Conservation (phyloP, 2,888 invertebrate genomes). For the Drosophila algonquin region DNA sequence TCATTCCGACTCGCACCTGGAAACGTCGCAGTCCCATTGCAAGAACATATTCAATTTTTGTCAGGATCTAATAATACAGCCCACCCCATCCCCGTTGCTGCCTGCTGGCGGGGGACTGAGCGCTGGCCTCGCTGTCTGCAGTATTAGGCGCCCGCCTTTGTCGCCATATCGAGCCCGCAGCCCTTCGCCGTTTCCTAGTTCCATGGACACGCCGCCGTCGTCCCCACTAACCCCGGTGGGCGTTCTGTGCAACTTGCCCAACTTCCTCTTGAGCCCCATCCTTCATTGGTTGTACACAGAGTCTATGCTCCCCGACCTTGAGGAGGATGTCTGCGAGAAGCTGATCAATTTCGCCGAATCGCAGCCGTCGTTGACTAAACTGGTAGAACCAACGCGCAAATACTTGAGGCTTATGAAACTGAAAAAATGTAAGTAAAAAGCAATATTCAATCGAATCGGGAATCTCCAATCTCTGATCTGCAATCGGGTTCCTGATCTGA, state of each 20-base stretch:
- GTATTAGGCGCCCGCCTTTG: slow-evolving; percentile 77
- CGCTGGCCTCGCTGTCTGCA: slow-evolving; percentile 52
- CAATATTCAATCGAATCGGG: too few species aligned
- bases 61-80: slow-evolving; percentile 77
- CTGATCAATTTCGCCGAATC: slow-evolving; percentile 85
- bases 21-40: slow-evolving; percentile 66
- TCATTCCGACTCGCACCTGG: slow-evolving; percentile 81
- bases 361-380: slow-evolving; percentile 85
- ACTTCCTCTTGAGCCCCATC: slow-evolving; percentile 86
- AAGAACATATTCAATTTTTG: slow-evolving; percentile 83
- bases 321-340: slow-evolving; percentile 86
- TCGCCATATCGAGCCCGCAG: slow-evolving; percentile 82
- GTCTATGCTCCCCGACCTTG: slow-evolving; percentile 86
- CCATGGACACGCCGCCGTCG: slow-evolving; percentile 82
- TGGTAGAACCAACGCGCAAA: slow-evolving; percentile 86
- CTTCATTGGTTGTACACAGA: slow-evolving; percentile 88
- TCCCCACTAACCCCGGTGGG: slow-evolving; percentile 84
- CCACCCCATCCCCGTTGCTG: slow-evolving; percentile 51
- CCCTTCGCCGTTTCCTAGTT: slow-evolving; percentile 79
- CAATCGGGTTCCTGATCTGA: too few species aligned
- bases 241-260: slow-evolving; percentile 86
- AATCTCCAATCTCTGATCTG: background rate
- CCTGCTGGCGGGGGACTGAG: slow-evolving; percentile 11
- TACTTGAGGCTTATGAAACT: slow-evolving; percentile 87
- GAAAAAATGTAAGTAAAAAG: slow-evolving; percentile 86